phyloP scores from a whole-genome alignment of 1,140 invertebrate species.

The Pachypeltis micranthus region DNA sequence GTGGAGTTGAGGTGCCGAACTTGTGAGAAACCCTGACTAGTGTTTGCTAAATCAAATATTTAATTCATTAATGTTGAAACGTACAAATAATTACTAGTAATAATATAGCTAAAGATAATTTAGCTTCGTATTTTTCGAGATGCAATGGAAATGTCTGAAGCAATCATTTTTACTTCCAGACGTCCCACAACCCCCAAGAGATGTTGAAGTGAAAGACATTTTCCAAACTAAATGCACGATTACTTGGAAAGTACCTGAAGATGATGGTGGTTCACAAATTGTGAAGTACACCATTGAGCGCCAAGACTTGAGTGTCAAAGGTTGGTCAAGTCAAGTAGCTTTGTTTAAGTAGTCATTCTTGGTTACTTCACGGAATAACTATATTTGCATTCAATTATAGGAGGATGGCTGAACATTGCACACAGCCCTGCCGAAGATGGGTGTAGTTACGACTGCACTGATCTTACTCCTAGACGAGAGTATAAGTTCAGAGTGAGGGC shows the following conservation, averaged over 20 bases:
- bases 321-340: too few species aligned
- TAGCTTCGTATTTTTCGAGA: too few species aligned
- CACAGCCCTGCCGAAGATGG: constrained; percentile 50
- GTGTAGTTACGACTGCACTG: constrained; percentile 70
- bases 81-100: neutral
- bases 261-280: constrained; percentile 86
- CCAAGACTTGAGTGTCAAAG: constrained; percentile 77
- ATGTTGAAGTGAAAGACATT: constrained; percentile 83
- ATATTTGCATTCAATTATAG: constrained; percentile 33
- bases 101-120: constrained; percentile 11
- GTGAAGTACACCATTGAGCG: constrained; percentile 88
- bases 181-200: constrained; percentile 71
- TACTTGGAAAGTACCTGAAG: constrained; percentile 79
- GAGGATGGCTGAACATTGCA: constrained; percentile 75
- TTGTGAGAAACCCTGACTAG: too few species aligned
- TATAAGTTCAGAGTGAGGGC: constrained; percentile 93
- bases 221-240: constrained; percentile 86
- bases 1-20: too few species aligned
- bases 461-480: constrained; percentile 73
- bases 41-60: too few species aligned
- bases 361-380: too few species aligned
- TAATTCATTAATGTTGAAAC: too few species aligned
- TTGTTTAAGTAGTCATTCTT: too few species aligned
- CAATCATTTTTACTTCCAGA: too few species aligned
- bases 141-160: too few species aligned